These are phyloP conservation scores for Metallyticus violacea DNA, from an alignment of 2,888 invertebrate genomes.

Conservation along the genomic window DNA sequence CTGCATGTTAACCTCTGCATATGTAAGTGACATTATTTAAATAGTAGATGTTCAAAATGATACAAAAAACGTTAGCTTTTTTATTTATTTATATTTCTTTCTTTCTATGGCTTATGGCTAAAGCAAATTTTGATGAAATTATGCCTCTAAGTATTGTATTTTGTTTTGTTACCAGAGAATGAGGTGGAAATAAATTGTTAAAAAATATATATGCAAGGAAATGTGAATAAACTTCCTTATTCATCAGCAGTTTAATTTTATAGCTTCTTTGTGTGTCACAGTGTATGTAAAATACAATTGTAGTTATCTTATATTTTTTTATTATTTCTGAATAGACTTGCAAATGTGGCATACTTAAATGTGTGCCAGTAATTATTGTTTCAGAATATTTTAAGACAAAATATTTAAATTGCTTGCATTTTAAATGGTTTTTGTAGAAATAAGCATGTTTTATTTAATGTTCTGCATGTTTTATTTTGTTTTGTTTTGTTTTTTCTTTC, in stretches of 20 bases:
- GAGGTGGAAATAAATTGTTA: no score
- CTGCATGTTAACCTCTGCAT: not conserved
- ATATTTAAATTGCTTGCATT: not conserved
- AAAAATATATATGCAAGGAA: no score
- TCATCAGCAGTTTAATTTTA: not conserved
- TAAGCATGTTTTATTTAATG: constrained; percentile 20
- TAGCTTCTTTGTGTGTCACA: not conserved
- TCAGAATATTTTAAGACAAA: not conserved
- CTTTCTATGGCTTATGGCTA: no score
- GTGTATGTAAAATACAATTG: not conserved
- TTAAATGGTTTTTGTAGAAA: not conserved
- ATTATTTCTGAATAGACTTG: not conserved
- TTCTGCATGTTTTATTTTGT: constrained; percentile 28
- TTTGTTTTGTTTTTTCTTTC: constrained; percentile 26
- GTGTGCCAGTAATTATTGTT: not conserved
- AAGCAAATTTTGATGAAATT: no score
- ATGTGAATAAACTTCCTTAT: no score
- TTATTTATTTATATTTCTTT: no score
- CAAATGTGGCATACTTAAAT: not conserved
- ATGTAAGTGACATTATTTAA: no score
- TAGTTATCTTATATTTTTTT: not conserved
- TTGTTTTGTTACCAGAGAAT: no score
- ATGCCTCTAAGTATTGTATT: no score
- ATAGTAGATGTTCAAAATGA: no score
- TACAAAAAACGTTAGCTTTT: no score